Evolutionary conservation across 2,888 invertebrate genomes (phyloP), one percentile per base, ranked within the genome.

Genomic region (Drosophila nr. fundita): DNA sequence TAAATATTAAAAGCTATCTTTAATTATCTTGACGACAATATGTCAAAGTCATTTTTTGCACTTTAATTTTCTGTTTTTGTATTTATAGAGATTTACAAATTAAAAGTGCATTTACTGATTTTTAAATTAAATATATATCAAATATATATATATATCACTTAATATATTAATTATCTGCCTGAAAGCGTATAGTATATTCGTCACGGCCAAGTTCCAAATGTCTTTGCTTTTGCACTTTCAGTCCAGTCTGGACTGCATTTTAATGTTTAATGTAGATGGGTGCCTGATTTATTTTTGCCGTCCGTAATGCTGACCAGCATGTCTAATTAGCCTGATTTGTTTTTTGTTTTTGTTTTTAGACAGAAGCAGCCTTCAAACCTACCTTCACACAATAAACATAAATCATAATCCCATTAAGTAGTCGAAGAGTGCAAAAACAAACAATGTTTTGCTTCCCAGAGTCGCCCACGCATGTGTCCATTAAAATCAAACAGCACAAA

Each of bases 341-440:
- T 65, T 65, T 29, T 4, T 3, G 24, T 27, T 32, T 30, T 54
- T 38, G 18, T 24, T 6, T 72, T 57, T 38, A 45, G 66, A 70
- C 70, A 61, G 74, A 57, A 63, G 68, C 30, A 27, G 65, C 52
- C 48, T 68, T 83, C 89, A 85, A 85, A 89, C 89, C 90, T 1
- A 32, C 32, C 54, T 78, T 62, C 40, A 10, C 48, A 30, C 27
- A 50, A 38, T 27, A 68, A 63, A 74, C 85, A 90, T 86, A 89
- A 90, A 86, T 85, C 83, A 90, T 89, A 90, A 86, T 80, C 83
- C 62, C 90, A 85, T 90, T 85, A 83, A 72, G 54, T 61, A 49
- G 53, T 42, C 11, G 21, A 38, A 24, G 18, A 30, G 29, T 48
- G 70, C 66, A 66, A 24, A 49, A 66, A 34, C 42, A 24, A 36